Evolutionary conservation across 2,113 vertebrate species (phyloP), one percentile per base, ranked within the genome.

Genomic region (Lophochroa leadbeateri): DNA sequence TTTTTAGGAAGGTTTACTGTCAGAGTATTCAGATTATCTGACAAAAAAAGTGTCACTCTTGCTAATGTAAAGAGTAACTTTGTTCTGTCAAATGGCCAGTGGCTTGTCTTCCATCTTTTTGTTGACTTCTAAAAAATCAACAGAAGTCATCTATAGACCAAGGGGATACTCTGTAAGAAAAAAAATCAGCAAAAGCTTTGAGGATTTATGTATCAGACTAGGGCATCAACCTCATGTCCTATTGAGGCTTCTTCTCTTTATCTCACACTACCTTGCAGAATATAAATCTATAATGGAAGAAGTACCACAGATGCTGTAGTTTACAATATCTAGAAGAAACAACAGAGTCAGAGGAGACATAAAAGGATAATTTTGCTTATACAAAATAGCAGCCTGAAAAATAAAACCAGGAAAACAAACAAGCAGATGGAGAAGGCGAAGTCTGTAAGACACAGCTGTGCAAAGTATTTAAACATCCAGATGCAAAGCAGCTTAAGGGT

Each of bases 321-420:
- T 97, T 92, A 97, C 90, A 96, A 83, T 85, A 96, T 94, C 85
- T 88, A 93, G 85, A 95, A 96, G 96, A 97, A 98, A 92, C 68
- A 82, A 86, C 74, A 84, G 79, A 94, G 90, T 83, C 46, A 97
- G 91, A 97, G 82, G 95, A 96, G 92, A 94, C 91, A 96, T 93
- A 97, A 97, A 97, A 97, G 92, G 93, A 98, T 98, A 98, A 98
- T 98, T 98, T 97, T 98, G 98, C 97, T 98, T 98, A 97, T 97
- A 97, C 97, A 98, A 98, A 98, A 98, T 95, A 98, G 90, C 97
- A 97, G 96, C 84, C 97, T 98, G 97, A 97, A 97, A 97, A 98
- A 96, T 96, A 94, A 97, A 96, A 95, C 91, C 92, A 95, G 93
- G 96, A 98, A 98, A 98, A 98, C 97, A 98, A 98, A 98, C 98